Conservation (phyloP, 2,113 vertebrate species). For the Salminus brasiliensis region DNA sequence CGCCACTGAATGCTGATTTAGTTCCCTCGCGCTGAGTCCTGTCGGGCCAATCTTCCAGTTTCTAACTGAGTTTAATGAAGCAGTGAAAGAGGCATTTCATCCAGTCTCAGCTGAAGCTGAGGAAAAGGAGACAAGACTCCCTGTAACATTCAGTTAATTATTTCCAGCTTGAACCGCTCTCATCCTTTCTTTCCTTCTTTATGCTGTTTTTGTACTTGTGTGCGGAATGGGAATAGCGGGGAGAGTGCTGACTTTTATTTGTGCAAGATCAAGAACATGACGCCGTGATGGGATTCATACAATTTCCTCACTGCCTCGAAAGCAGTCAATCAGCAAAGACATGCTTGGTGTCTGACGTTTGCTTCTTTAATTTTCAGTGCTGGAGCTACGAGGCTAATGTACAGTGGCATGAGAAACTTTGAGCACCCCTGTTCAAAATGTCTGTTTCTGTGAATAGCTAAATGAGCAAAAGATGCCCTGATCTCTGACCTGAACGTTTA, state of each 20-base stretch:
- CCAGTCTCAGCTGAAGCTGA: slow-evolving; percentile 12
- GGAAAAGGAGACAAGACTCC: slow-evolving; percentile 12
- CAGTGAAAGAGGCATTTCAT: neutral
- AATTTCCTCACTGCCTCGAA: neutral
- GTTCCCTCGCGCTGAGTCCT: slow-evolving; percentile 21
- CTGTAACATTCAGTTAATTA: slow-evolving; percentile 24
- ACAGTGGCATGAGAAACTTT: too few relatives aligned
- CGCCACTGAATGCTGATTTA: slow-evolving; percentile 39
- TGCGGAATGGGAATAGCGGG: neutral
- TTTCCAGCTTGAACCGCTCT: slow-evolving; percentile 11
- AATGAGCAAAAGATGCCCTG: too few relatives aligned
- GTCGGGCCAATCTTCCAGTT: slow-evolving; percentile 28
- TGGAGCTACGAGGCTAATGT: neutral
- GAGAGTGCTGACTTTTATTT: neutral
- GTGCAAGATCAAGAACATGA: neutral
- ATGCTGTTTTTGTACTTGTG: neutral
- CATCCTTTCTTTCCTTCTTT: neutral
- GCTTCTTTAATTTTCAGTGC: neutral
- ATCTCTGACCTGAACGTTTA: too few relatives aligned
- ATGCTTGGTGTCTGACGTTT: neutral
- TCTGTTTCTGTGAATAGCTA: too few relatives aligned
- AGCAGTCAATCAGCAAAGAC: neutral
- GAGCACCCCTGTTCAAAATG: too few relatives aligned
- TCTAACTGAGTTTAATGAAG: slow-evolving; percentile 27
- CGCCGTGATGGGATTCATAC: neutral